Conservation (phyloP, 2,113 vertebrate genomes). For the Procavia capensis region DNA sequence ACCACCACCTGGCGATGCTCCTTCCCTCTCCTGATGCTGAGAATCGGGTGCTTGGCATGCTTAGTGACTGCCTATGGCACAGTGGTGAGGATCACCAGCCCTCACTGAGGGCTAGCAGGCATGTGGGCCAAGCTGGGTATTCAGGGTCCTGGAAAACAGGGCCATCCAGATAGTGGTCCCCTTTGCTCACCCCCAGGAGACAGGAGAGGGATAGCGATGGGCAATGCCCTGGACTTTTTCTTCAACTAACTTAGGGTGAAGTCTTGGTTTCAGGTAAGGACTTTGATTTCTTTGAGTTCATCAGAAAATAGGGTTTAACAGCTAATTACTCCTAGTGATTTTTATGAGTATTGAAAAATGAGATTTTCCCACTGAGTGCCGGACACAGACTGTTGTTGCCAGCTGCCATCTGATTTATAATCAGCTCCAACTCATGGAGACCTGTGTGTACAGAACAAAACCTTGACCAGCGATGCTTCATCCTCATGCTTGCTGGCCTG, state of each 20-base stretch:
- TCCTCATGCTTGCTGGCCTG: background rate
- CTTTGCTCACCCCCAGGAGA: no score
- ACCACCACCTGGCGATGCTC: background rate
- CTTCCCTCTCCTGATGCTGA: background rate
- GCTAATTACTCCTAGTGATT: background rate
- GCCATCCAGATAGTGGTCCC: background rate
- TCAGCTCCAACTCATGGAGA: background rate
- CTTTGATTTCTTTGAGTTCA: background rate
- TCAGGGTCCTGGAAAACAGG: background rate
- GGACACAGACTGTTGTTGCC: background rate
- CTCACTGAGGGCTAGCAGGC: rapidly evolving
- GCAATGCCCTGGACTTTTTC: background rate
- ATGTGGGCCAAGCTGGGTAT: rapidly evolving
- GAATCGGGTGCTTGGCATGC: no score
- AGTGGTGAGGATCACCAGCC: rapidly evolving
- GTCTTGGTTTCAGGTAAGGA: background rate
- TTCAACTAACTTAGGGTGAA: background rate
- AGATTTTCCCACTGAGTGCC: background rate
- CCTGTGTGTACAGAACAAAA: background rate
- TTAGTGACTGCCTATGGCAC: background rate
- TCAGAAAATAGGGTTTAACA: background rate
- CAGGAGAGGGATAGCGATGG: no score
- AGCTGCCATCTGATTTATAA: background rate
- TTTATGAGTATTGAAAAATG: background rate
- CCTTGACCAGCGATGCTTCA: background rate